Evolutionary conservation across 2,113 vertebrate genomes (phyloP).

Genomic region (Albula glossodonta): DNA sequence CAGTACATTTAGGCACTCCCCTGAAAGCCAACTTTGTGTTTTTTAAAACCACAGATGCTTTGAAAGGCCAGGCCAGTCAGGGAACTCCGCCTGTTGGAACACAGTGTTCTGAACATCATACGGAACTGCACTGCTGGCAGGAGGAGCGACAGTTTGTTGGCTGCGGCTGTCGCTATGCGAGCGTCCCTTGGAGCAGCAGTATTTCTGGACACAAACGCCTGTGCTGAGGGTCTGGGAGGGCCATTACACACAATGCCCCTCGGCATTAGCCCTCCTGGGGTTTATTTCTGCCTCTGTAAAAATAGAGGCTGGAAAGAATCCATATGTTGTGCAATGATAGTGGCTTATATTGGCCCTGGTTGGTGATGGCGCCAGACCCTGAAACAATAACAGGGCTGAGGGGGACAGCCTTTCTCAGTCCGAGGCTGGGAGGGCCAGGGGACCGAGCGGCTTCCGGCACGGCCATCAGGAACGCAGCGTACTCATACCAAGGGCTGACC

Average conservation of each 20-base stretch:
- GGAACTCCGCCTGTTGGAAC: slow-evolving; percentile 5
- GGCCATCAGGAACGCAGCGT: slow-evolving; percentile 9
- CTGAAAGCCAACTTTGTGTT: neutral
- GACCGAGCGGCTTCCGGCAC: neutral
- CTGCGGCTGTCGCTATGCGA: neutral
- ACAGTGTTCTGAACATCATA: slow-evolving; percentile 8
- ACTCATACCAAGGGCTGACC: neutral
- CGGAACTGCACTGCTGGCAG: slow-evolving; percentile 9
- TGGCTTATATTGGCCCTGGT: neutral
- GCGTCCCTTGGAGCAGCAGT: neutral
- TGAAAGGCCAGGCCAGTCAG: neutral
- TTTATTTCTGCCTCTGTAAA: neutral
- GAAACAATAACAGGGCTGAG: slow-evolving; percentile 20
- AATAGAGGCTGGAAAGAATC: slow-evolving; percentile 19
- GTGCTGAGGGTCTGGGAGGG: slow-evolving; percentile 6
- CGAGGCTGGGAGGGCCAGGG: neutral
- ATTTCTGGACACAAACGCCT: neutral
- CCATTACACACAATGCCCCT: slow-evolving; percentile 29
- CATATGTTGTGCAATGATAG: slow-evolving; percentile 15
- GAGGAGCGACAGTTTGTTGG: neutral
- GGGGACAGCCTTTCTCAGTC: neutral
- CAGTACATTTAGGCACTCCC: neutral
- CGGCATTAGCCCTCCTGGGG: neutral
- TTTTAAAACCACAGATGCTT: neutral
- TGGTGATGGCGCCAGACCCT: neutral